Evolutionary conservation across 35 echinoderm and acorn worm genomes (phyloP), one percentile per base, ranked within the genome.

Genomic region (Holothuria glaberrima): DNA sequence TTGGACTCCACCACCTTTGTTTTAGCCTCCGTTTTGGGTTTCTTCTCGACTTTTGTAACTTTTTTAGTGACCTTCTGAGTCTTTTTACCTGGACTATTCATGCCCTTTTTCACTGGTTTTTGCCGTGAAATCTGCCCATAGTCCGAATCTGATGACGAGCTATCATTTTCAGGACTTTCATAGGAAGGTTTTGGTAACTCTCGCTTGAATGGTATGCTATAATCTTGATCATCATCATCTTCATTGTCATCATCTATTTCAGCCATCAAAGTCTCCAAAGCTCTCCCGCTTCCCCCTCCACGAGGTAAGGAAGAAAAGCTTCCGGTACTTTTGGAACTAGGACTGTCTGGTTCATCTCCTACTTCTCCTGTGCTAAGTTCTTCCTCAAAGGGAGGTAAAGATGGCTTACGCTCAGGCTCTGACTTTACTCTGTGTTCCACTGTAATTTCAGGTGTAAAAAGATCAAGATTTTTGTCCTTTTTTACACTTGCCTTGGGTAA

Each of bases 361-460:
- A 79, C 73, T 50, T 95, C 94, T 9, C 81, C 94, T 0, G 97
- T 95, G 62, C 93, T 95, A 10, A 99, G 82, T 78, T 99, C 97
- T 6, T 89, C 97, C 22, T 95, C 97, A 91, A 99, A 99, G 4
- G 93, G 97, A 27, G 97, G 97, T 75, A 99, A 79, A 33, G 89
- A 76, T 22, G 78, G 48, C 50, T 94, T 90, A 60, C 91, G 93
- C 2, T 65, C 70, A 68, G 87, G 93, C 68, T 93, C 86, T 31
- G 73, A 0, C 48, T 90, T 94, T 2, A 57, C 32, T 35, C 90
- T 92, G 13, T 88, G 86, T 58, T 93, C 73, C 9, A 95, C 60
- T 6, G 71, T 33, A 45, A 94, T 92, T 75, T 99, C 97, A 48
- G 97, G 97, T 29, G 68, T 60, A 71, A 99, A 99, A 12, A 99